Base-by-base conservation (phyloP, 2,888 invertebrate species). In the Xestia c-nigrum region DNA sequence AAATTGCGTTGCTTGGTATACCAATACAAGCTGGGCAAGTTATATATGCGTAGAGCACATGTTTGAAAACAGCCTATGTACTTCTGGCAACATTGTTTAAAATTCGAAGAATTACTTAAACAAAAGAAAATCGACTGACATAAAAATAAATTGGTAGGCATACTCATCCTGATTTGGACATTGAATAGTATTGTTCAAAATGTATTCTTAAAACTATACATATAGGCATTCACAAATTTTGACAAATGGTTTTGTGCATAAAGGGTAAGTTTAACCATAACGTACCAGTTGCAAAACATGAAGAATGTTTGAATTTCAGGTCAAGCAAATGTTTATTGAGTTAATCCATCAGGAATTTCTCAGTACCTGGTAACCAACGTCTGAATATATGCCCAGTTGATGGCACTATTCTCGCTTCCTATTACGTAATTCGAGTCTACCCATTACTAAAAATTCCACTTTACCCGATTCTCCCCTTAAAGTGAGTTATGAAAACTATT, bases 91-190 rank as follows among this genome's bases (percentile, higher is more conserved):
- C 12, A 75, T 70, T 86, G 77, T 89, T 79, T 61, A 31, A 65
- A 64, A 70, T 85, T 80, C 72, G 24, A 31, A 77, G 72, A 67
- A 80, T 43, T 59, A 57, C 21, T 64, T 38, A 19, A 59, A 83
- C 79, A 81, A 86, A 86, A 76, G 77, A 78, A 82, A 75, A 81
- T 77, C 57, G 74, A 12, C 70, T 50, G 79, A 69, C 74, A 74
- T 80, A 16, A 76, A 38, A 46, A 74, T 73, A 72, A 24, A 85
- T 74, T 21, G 69, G 64, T 70, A 31, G 66, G 61, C 47, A 64
- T 21, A 75, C 50, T 78, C 63, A 59, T 47, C 9, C 46, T 52
- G 10, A 65, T 31, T 73, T 79, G 72, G 67, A 65, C 47, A 83
- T 87, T n/a, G 76, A 81, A 85, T 71, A 0, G n/a, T 63, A 59